Evolutionary conservation across 1,140 invertebrate species (phyloP).

Genomic region (Bombus polaris): DNA sequence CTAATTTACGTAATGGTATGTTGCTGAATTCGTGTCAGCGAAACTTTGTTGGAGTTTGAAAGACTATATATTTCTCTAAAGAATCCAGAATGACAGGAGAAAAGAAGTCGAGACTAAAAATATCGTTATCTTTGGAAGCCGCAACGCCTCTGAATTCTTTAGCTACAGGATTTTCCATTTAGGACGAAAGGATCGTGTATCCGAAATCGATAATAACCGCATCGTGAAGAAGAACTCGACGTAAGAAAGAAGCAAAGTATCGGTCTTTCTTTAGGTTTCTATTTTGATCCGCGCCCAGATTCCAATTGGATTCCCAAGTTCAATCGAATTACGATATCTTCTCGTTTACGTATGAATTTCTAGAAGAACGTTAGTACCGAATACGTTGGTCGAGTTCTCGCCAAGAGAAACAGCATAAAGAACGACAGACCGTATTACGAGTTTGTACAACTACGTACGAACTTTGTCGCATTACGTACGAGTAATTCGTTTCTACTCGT

Average conservation of each 20-base stretch:
- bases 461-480: neutral
- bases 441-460: neutral
- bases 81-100: neutral
- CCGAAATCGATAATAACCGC: slow-evolving; percentile 35
- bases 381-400: neutral
- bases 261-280: neutral
- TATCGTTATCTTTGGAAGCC: neutral
- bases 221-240: neutral
- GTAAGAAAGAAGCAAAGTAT: slow-evolving; percentile 19
- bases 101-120: neutral
- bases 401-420: neutral
- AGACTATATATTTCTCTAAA: neutral
- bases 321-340: slow-evolving; percentile 27
- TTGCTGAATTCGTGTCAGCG: too few relatives aligned
- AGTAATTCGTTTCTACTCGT: neutral
- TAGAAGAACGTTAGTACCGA: neutral
- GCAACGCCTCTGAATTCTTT: neutral
- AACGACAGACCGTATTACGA: too few relatives aligned
- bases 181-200: slow-evolving; percentile 24
- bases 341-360: slow-evolving; percentile 2
- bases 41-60: neutral
- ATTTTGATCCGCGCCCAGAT: neutral
- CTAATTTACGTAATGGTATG: too few relatives aligned
- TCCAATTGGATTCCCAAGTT: slow-evolving; percentile 7
- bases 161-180: slow-evolving; percentile 1